These are phyloP conservation scores for Pimephales promelas DNA, from an alignment of 2,113 vertebrate species.

Conservation along the genomic window DNA sequence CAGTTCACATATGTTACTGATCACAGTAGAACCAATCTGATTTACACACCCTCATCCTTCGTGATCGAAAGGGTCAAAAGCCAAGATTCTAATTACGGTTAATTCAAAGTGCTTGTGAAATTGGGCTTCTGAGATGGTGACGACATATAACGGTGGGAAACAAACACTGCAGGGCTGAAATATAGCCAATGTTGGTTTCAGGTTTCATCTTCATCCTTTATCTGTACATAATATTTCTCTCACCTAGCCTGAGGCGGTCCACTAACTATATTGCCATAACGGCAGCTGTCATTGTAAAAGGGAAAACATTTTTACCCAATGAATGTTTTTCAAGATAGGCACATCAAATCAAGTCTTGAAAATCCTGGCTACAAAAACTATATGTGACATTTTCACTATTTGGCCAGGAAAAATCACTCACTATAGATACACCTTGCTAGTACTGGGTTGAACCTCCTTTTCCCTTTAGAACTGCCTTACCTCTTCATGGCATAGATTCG, in stretches of 20 bases:
- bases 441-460: too few relatives aligned
- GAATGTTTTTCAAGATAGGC: constrained; percentile 5
- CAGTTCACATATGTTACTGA: constrained; percentile 62
- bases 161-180: neutral
- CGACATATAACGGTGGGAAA: neutral
- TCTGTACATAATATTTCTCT: constrained; percentile 2
- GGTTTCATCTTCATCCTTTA: constrained; percentile 10
- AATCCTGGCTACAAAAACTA: neutral
- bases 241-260: neutral
- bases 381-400: neutral
- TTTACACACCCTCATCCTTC: constrained; percentile 39
- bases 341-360: constrained; percentile 7
- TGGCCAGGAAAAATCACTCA: neutral
- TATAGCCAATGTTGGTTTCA: neutral
- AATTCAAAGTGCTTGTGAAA: constrained; percentile 43
- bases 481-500: too few relatives aligned
- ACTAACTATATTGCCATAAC: neutral
- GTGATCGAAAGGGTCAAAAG: constrained; percentile 44
- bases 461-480: too few relatives aligned
- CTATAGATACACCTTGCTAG: too few relatives aligned
- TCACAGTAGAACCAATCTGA: constrained; percentile 53
- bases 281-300: neutral
- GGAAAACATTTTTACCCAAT: neutral
- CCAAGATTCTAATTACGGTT: constrained; percentile 38
- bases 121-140: constrained; percentile 26